These are phyloP conservation scores for Onychomys torridus DNA, from an alignment of 2,797 vertebrate genomes.

Conservation along the genomic window DNA sequence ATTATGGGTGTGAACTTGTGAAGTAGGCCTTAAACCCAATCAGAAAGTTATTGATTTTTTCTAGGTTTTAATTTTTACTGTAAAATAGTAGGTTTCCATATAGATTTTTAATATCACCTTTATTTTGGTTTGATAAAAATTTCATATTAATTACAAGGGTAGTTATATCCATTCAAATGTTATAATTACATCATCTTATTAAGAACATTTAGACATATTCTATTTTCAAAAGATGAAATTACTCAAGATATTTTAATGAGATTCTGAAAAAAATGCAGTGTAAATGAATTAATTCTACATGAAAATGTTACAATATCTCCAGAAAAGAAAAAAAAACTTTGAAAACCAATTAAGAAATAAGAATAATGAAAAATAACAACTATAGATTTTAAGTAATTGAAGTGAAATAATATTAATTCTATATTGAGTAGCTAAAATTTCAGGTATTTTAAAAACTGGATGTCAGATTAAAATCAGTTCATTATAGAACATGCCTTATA, in stretches of 20 bases:
- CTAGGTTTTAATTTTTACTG: neutral
- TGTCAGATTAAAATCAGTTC: neutral
- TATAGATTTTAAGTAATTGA: neutral
- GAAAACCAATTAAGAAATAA: neutral
- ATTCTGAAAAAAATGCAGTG: neutral
- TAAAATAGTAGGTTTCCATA: neutral
- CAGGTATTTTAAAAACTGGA: neutral
- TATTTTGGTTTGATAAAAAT: neutral
- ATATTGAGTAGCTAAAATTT: neutral
- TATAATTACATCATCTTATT: neutral
- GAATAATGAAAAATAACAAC: neutral
- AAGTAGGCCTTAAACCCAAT: neutral
- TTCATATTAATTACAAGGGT: neutral
- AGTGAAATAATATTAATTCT: neutral
- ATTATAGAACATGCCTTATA: neutral
- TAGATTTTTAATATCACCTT: neutral
- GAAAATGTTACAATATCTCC: neutral
- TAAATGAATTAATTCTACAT: neutral
- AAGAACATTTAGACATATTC: neutral
- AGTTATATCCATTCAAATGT: neutral
- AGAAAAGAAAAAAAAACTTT: neutral
- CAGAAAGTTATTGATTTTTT: neutral
- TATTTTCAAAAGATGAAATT: conserved; percentile 1
- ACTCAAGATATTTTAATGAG: neutral
- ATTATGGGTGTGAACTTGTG: neutral